A percentile compares a stretch with the other conserved stretches of the same genome.
These are phyloP conservation scores for Sphaerophoria taeniata DNA, from an alignment of 2,888 invertebrate genomes.

Conservation along the genomic window DNA sequence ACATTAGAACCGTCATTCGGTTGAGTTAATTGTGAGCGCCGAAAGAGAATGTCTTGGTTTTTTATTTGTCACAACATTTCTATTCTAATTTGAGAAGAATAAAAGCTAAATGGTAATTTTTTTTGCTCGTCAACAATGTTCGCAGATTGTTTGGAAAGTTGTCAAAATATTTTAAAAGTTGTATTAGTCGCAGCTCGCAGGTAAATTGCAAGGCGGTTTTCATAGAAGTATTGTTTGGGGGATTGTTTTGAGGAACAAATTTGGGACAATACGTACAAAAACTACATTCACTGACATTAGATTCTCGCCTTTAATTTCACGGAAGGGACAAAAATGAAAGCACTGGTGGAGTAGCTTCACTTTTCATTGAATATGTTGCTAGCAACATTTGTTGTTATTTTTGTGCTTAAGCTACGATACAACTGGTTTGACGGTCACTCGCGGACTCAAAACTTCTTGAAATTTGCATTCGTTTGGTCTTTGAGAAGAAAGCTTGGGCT, in stretches of 20 bases:
- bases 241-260: neutral
- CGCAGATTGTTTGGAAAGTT: constrained; percentile 3
- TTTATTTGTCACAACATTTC: constrained; percentile 38
- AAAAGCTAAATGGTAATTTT: constrained; percentile 47
- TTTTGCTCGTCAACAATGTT: neutral
- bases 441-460: no score
- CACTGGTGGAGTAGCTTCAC: no score
- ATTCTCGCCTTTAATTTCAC: no score
- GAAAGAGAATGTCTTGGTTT: neutral
- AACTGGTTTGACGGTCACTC: no score
- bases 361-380: no score
- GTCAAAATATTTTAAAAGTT: neutral
- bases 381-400: no score
- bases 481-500: no score
- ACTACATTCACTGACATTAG: no score
- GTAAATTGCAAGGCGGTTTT: neutral
- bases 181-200: neutral
- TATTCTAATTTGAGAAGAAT: constrained; percentile 25
- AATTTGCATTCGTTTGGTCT: no score
- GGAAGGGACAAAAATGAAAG: no score
- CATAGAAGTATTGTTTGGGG: neutral
- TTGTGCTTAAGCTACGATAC: no score
- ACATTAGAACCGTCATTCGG: constrained; percentile 52
- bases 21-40: constrained; percentile 25
- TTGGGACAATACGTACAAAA: neutral